Conservation (phyloP, 2,797 vertebrate species). For the Melanotaenia maccullochi region DNA sequence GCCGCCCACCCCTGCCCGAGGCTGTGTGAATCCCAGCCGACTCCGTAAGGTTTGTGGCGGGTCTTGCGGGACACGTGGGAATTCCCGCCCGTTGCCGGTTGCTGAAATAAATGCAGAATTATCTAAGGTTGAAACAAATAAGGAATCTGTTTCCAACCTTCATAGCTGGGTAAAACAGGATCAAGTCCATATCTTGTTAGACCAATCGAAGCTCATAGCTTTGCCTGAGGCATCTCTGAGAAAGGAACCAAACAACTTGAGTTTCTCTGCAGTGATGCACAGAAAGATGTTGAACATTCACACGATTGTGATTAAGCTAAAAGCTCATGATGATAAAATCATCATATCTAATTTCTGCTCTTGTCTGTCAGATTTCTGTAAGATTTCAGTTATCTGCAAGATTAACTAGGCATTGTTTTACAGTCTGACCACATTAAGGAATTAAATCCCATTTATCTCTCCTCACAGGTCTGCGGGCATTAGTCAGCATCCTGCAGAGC, state of each 20-base stretch:
- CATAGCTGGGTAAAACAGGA: neutral
- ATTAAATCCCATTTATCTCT: neutral
- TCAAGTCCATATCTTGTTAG: neutral
- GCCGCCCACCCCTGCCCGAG: too few species aligned
- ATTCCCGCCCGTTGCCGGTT: too few species aligned
- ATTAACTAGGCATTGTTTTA: neutral
- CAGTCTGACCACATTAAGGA: neutral
- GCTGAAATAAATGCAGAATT: neutral
- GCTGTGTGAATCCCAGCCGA: too few species aligned
- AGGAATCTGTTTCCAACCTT: conserved; percentile 1
- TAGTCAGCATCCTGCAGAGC: conserved; percentile 97
- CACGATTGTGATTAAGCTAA: neutral
- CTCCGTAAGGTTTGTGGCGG: too few species aligned
- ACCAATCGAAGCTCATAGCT: neutral
- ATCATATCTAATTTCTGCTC: neutral
- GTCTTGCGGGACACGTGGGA: too few species aligned
- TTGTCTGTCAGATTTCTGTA: neutral
- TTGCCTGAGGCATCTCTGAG: neutral
- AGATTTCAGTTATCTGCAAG: neutral
- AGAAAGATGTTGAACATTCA: neutral
- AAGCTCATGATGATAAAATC: neutral
- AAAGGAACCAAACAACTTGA: neutral
- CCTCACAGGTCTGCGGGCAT: conserved; percentile 89
- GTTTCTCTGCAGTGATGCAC: neutral
- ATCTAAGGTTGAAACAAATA: neutral